Evolutionary conservation across 2,113 vertebrate species (phyloP).

Genomic region (Acanthochromis polyacanthus): DNA sequence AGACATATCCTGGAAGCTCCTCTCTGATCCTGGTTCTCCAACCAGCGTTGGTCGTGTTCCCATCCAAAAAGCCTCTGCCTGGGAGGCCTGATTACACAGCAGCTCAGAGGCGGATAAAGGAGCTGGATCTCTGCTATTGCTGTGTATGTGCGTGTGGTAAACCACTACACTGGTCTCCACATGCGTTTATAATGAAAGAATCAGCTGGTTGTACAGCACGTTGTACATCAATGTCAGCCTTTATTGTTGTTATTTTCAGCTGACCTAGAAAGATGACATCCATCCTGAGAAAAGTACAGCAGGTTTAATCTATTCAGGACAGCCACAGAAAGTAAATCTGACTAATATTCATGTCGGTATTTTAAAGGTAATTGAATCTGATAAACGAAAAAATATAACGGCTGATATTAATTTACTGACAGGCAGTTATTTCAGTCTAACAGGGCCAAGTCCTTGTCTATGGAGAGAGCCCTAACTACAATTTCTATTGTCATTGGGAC

Average conservation of each 20-base stretch:
- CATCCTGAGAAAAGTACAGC: neutral
- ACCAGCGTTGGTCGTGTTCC: conserved; percentile 50
- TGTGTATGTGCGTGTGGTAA: conserved; percentile 24
- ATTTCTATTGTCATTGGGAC: no score
- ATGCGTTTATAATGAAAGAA: conserved; percentile 38
- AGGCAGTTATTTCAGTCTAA: no score
- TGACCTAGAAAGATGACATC: conserved; percentile 34
- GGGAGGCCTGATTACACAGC: conserved; percentile 63
- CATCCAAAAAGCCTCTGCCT: conserved; percentile 46
- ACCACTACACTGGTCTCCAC: conserved; percentile 18
- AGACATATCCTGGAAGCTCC: conserved; percentile 52
- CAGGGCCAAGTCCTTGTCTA: no score
- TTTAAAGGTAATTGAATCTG: no score
- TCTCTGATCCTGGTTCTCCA: conserved; percentile 24
- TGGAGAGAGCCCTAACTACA: no score
- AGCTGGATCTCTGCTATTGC: conserved; percentile 21
- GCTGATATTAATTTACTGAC: no score
- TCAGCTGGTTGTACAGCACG: conserved; percentile 5
- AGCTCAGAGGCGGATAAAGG: conserved; percentile 43
- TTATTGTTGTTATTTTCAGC: conserved; percentile 39
- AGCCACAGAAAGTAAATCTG: neutral
- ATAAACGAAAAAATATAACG: no score
- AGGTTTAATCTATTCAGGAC: conserved; percentile 5
- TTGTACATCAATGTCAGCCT: conserved; percentile 1
- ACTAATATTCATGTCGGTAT: neutral